Base-by-base conservation (phyloP, 2,113 vertebrate genomes). In the Clarias gariepinus region DNA sequence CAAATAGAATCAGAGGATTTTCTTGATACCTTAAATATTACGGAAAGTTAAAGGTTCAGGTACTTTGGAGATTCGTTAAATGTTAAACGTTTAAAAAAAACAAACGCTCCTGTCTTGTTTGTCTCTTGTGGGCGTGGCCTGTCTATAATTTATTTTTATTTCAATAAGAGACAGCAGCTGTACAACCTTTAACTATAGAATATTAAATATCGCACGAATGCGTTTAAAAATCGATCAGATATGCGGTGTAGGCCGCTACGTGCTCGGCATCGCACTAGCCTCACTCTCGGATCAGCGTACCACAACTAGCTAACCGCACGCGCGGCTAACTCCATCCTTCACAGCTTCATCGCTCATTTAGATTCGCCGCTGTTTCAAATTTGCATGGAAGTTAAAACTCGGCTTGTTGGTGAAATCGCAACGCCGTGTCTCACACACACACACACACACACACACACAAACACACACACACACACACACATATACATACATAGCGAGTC, bases 21-120 rank as follows among this genome's bases (percentile, higher is more conserved):
- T 23, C 21, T 61, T 21, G 23, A 23, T 61, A 23, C 8, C 9
- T 13, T 25, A n/a, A 64, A 63, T 63, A 63, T 30, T 33, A 16
- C 8, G 10, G 0, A 69, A 1, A 18, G 0, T 9, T 71, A 6
- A 8, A 18, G 33, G 2, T 33, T 7, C 1, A 18, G 30, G 0
- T 2, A 36, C 4, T 66, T 8, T 33, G 66, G 30, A 69, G 28
- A 10, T 10, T 0, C 1, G 61, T n/a, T 64, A 25, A 11, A 64
- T 0, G 30, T 69, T 36, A 36, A 71, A 71, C 16, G 30, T 33
- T 19, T n/a, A n/a, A n/a, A n/a, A 71, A 30, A 9, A 0, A 9
- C 30, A 8, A 2, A 2, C 18, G 4, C 25, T 28, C 64, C 25
- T 66, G 64, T 66, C n/a, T 2, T 28, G 11, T 66, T 66, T 11